These are phyloP conservation scores for Glomeris maerens DNA, from an alignment of 1,140 invertebrate genomes.

Conservation along the genomic window DNA sequence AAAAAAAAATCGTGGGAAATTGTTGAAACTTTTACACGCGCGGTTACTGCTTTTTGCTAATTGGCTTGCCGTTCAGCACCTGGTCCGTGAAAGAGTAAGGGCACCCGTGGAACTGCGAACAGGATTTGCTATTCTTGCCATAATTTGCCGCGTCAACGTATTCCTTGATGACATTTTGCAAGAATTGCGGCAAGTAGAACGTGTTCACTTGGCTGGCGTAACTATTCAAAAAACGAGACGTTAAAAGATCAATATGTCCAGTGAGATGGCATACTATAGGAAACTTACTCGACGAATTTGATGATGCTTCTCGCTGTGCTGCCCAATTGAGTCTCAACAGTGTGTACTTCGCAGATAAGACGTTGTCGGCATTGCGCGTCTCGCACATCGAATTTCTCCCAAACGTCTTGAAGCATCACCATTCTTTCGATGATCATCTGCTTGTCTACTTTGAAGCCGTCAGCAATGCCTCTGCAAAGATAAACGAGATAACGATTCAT, in stretches of 20 bases:
- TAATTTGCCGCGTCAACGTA: not conserved
- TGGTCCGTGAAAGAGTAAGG: too few relatives aligned
- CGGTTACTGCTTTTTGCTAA: too few relatives aligned
- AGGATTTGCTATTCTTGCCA: not conserved
- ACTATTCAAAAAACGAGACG: not conserved
- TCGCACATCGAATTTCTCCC: conserved; percentile 1
- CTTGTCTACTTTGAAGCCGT: not conserved
- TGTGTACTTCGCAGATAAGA: not conserved
- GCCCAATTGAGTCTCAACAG: not conserved
- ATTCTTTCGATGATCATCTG: not conserved
- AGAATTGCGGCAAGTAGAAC: not conserved
- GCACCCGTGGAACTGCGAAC: not conserved
- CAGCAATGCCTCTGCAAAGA: not conserved
- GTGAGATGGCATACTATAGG: not conserved
- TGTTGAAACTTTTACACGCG: too few relatives aligned
- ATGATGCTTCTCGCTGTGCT: not conserved
- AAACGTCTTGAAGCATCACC: not conserved
- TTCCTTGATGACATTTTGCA: not conserved
- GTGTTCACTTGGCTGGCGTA: not conserved
- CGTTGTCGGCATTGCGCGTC: conserved; percentile 3
- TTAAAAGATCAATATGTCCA: not conserved
- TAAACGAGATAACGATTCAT: not conserved
- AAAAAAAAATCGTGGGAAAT: too few relatives aligned
- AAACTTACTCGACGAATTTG: conserved; percentile 3
- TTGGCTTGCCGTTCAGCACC: too few relatives aligned